Conservation (phyloP, 2,888 invertebrate species). For the Oligia strigilis region DNA sequence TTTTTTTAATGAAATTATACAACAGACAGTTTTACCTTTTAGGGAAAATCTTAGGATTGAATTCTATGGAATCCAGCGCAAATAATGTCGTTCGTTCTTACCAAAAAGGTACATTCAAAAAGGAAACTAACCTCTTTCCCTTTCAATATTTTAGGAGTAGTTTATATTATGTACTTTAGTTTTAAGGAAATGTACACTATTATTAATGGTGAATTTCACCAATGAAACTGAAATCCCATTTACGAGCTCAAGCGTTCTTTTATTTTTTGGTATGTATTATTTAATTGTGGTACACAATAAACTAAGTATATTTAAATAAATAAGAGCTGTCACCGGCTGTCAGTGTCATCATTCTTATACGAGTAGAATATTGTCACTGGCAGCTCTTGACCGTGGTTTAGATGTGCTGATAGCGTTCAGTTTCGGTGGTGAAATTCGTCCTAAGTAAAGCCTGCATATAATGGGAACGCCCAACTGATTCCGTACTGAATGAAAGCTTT, state of each 20-base stretch:
- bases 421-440: not conserved
- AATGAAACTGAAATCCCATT: not conserved
- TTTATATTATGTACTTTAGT: not conserved
- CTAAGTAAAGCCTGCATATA: not conserved
- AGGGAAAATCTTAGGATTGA: not conserved
- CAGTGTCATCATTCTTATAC: not conserved
- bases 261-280: no score
- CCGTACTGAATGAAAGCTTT: not conserved
- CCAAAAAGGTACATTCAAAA: not conserved
- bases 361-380: not conserved
- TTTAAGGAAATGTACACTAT: not conserved
- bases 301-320: no score
- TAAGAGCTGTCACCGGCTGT: not conserved
- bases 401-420: not conserved
- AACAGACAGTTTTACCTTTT: not conserved
- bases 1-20: not conserved
- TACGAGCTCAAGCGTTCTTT: not conserved
- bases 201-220: not conserved
- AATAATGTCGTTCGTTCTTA: not conserved
- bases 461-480: slow-evolving; percentile 29
- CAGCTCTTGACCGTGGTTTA: not conserved
- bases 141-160: not conserved
- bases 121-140: not conserved
- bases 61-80: no score
- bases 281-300: no score